Evolutionary conservation across 2,797 vertebrate species (phyloP), one percentile per base, ranked within the genome.

Genomic region (Pantherophis vulpinus): DNA sequence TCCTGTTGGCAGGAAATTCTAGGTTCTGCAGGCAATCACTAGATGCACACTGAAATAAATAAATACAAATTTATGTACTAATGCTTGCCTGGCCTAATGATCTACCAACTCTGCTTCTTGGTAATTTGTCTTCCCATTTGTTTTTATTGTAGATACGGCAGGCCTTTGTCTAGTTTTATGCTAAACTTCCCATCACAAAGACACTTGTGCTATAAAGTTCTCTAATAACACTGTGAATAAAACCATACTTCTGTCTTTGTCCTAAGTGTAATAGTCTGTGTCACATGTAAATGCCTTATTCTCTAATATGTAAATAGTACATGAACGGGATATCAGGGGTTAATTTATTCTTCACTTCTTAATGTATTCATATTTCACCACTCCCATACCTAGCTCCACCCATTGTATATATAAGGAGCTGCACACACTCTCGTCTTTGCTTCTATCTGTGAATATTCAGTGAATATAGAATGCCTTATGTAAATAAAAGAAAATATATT

Each of bases 21-120:
- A 83, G 23, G 74, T 25, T 83, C 4, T 47, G 37, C 25, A 83
- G 20, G 42, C 37, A 83, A 83, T 47, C 74, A 47, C 74, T 92
- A 90, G 94, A 74, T 91, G 7, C n/a, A 94, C 87, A 60, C 2
- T 0, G 94, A 95, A 37, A 95, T 87, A 86, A 92, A 96, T 94
- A 88, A 74, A 42, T 94, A 79, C 5, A 60, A 13, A 20, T 18
- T 18, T 92, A 25, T 87, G 37, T 55, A n/a, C 51, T 32, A 59
- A 25, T 87, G 42, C 56, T 88, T 23, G 87, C 7, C 7, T 96
- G 23, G 20, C 37, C 74, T 2, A 47, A 16, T 60, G 89, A 94
- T 20, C 27, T 66, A n/a, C 27, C 4, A 66, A 60, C n/a, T 87
- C 18, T 42, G 3, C 55, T 60, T 60, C 89, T 90, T 92, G 29